A percentile compares a stretch with the other conserved stretches of the same genome.
phyloP scores from a whole-genome alignment of 2,113 vertebrate species.

The Daphoenositta chrysoptera region DNA sequence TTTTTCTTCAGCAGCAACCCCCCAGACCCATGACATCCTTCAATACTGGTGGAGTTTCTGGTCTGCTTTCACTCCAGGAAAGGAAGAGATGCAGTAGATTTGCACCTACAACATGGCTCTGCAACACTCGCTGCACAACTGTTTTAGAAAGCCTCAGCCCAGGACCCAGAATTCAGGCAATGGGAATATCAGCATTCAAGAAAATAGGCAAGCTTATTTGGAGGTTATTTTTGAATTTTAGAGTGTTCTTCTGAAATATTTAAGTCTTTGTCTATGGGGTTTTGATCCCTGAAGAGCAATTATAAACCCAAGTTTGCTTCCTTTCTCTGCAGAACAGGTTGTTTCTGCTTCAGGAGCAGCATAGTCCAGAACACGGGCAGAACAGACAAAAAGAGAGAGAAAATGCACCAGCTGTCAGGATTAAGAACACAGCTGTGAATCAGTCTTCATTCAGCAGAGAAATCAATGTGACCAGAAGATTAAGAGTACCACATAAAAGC shows the following conservation, averaged over 20 bases:
- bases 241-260: background rate
- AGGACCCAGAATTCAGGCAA: background rate
- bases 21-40: background rate
- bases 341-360: background rate
- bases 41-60: background rate
- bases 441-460: background rate
- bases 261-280: background rate
- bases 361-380: background rate
- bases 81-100: background rate
- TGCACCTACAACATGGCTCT: background rate
- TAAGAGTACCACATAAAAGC: background rate
- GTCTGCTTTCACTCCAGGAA: background rate
- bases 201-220: background rate
- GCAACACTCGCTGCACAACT: background rate
- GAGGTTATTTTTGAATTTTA: background rate
- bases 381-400: background rate
- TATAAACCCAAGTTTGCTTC: background rate
- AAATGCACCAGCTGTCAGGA: constrained; percentile 16
- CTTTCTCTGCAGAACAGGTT: background rate
- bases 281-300: background rate
- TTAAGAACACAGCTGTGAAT: constrained; percentile 35
- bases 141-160: background rate
- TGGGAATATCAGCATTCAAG: background rate
- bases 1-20: fast-evolving
- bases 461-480: background rate